These are phyloP conservation scores for Amyelois transitella DNA, from an alignment of 1,140 invertebrate genomes.

Conservation along the genomic window DNA sequence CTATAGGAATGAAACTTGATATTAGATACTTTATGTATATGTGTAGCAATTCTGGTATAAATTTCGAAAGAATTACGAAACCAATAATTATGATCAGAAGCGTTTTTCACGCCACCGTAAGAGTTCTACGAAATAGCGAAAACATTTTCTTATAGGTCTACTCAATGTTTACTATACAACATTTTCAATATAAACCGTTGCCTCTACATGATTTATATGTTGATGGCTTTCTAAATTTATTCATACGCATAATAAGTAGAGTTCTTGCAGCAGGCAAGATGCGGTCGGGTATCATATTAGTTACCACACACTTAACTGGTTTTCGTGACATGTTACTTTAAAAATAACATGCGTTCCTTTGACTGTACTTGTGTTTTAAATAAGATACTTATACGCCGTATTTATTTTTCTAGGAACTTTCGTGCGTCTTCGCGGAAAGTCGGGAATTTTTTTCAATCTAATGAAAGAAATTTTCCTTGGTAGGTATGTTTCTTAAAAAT, in stretches of 20 bases:
- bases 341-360: not conserved
- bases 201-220: conserved; percentile 11
- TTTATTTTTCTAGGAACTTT: too few relatives aligned
- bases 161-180: not conserved
- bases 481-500: too few relatives aligned
- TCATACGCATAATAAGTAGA: conserved; percentile 21
- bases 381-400: too few relatives aligned
- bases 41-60: not conserved
- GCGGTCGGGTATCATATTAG: conserved; percentile 25
- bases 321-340: conserved; percentile 10
- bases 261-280: conserved; percentile 19
- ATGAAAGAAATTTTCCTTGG: too few relatives aligned
- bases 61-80: not conserved
- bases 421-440: too few relatives aligned
- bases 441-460: too few relatives aligned
- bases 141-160: not conserved
- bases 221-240: conserved; percentile 32
- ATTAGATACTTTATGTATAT: too few relatives aligned
- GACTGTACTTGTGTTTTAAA: not conserved
- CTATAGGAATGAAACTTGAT: too few relatives aligned
- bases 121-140: not conserved
- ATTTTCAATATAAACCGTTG: not conserved
- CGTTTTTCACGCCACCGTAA: not conserved
- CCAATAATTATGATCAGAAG: not conserved
- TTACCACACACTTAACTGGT: conserved; percentile 37